These are phyloP conservation scores for Thymelicus acteon DNA, from an alignment of 2,888 invertebrate species.

Conservation along the genomic window DNA sequence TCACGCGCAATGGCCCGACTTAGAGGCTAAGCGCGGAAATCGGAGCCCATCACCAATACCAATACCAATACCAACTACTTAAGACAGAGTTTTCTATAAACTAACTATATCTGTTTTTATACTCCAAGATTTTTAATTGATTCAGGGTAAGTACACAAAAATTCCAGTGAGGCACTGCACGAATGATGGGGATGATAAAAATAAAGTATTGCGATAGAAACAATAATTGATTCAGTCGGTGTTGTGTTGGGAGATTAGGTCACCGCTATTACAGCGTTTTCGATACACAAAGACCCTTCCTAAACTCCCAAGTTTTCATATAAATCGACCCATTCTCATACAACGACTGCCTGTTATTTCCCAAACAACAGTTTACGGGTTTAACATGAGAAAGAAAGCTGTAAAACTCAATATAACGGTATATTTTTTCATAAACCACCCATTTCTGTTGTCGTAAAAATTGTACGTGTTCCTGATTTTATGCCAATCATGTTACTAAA, in stretches of 20 bases:
- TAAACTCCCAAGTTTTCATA: constrained; percentile 49
- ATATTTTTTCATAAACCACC: constrained; percentile 55
- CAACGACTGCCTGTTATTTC: constrained; percentile 50
- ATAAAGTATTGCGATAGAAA: not conserved
- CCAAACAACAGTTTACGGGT: constrained; percentile 53
- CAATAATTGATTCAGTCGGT: constrained; percentile 2
- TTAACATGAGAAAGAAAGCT: constrained; percentile 50
- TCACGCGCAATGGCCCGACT: too few relatives aligned
- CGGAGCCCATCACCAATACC: too few relatives aligned
- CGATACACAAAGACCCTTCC: constrained; percentile 27
- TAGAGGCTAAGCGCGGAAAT: too few relatives aligned
- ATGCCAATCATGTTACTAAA: constrained; percentile 22
- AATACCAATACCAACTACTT: too few relatives aligned
- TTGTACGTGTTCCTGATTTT: constrained; percentile 48
- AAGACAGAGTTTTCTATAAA: too few relatives aligned
- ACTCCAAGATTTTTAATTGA: too few relatives aligned
- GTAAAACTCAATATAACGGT: constrained; percentile 52
- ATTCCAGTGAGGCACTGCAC: too few relatives aligned
- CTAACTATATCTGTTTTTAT: too few relatives aligned
- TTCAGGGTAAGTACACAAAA: too few relatives aligned
- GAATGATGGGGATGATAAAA: not conserved
- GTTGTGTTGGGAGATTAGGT: not conserved
- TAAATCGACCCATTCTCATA: constrained; percentile 50
- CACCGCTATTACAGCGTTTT: constrained; percentile 18
- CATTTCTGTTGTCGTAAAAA: constrained; percentile 51